phyloP scores from a whole-genome alignment of 2,113 vertebrate species.

The Scatophagus argus region DNA sequence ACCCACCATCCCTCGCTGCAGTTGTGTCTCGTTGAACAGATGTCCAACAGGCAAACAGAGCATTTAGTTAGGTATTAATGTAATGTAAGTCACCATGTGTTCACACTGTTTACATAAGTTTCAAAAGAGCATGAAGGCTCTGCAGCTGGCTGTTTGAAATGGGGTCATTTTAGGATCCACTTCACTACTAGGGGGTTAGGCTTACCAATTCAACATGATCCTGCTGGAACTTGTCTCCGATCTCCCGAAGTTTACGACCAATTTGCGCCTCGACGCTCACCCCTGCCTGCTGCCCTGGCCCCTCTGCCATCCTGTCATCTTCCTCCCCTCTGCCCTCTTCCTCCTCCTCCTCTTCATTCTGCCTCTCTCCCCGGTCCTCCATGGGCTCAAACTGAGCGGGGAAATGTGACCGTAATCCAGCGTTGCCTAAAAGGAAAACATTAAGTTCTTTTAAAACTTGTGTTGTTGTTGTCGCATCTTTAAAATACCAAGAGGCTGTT shows the following conservation, averaged over 20 bases:
- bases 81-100: neutral
- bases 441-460: slow-evolving; percentile 30
- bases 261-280: slow-evolving; percentile 77
- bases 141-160: neutral
- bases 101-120: neutral
- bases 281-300: slow-evolving; percentile 65
- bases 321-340: slow-evolving; percentile 64
- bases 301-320: slow-evolving; percentile 61
- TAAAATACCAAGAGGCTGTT: neutral
- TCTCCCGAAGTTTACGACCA: slow-evolving; percentile 81
- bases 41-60: neutral
- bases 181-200: neutral
- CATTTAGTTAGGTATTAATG: neutral
- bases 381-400: slow-evolving; percentile 76
- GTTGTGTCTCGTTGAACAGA: neutral
- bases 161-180: neutral
- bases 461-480: slow-evolving; percentile 14
- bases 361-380: slow-evolving; percentile 74
- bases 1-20: neutral
- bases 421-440: slow-evolving; percentile 65
- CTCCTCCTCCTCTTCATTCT: slow-evolving; percentile 59
- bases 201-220: slow-evolving; percentile 81
- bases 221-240: slow-evolving; percentile 83
- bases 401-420: slow-evolving; percentile 73
- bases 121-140: neutral